Base-by-base conservation (phyloP, 2,888 invertebrate species). In the Leptinotarsa juncta region DNA sequence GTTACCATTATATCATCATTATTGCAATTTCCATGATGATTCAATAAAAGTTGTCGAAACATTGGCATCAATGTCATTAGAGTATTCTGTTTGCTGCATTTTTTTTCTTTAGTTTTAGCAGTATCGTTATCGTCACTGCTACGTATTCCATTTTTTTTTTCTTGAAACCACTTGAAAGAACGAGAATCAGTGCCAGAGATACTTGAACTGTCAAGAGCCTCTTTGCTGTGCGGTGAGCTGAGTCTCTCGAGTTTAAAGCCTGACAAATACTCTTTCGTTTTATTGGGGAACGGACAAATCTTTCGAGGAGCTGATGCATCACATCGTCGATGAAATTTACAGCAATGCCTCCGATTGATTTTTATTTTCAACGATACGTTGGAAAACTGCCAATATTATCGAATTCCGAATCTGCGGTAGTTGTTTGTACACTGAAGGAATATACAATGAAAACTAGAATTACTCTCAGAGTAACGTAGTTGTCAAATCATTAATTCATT, bases 231-330 rank as follows among this genome's bases (percentile, higher is more conserved):
- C 57, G 26, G 57, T 57, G 18, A 57, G 57, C 57, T 20, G 20
- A 23, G 14, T 23, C 10, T 62, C 26, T 62, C n/a, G 62, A 23
- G 62, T 62, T 62, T 32, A 42, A 42, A 62, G 62, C 62, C 42
- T 16, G 62, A 42, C 62, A 62, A 32, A 62, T 42, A 62, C 42
- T 62, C 42, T n/a, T n/a, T 32, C 32, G 12, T 16, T 62, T 62
- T 62, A 62, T 62, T 42, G 62, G 42, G 7, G 57, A 57, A 57
- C 23, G 62, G 57, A 57, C 23, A 57, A 57, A 57, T 57, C 57
- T 23, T 23, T 57, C 57, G 15, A 57, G 57, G 15, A 57, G 23
- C 57, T 57, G 57, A 57, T 57, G 4, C 57, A 57, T 57, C 57
- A 57, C 57, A 23, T 57, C 57, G 12, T 23, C 57, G 57, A 23